Conservation (phyloP, 2,113 vertebrate species). For the Atractosteus spatula region DNA sequence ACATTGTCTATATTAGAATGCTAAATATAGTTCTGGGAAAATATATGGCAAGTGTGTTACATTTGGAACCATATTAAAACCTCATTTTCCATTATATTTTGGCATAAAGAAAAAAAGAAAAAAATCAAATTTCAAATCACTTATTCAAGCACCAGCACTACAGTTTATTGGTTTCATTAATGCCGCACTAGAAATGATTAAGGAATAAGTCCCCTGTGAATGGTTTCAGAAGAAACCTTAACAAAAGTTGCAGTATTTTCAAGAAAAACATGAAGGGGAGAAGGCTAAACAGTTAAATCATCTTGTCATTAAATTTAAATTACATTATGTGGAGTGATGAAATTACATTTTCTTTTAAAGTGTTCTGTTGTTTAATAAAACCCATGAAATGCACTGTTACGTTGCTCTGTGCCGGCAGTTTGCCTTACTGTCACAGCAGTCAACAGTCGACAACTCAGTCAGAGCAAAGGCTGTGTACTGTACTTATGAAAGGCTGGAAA, state of each 20-base stretch:
- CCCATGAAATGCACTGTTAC: too few relatives aligned
- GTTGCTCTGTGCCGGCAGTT: too few relatives aligned
- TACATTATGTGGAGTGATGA: too few relatives aligned
- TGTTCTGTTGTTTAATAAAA: too few relatives aligned
- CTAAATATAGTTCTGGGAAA: slow-evolving; percentile 1
- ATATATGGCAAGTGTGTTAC: slow-evolving; percentile 14
- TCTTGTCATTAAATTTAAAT: too few relatives aligned
- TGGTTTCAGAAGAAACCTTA: slow-evolving; percentile 47
- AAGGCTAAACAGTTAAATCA: too few relatives aligned
- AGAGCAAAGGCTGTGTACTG: too few relatives aligned
- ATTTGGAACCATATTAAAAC: slow-evolving; percentile 11
- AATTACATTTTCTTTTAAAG: too few relatives aligned
- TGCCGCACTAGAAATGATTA: slow-evolving; percentile 60
- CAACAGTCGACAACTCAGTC: too few relatives aligned
- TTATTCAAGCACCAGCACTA: slow-evolving; percentile 52
- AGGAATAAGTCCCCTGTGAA: slow-evolving; percentile 49
- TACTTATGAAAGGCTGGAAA: too few relatives aligned
- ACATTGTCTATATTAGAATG: background rate
- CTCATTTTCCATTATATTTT: slow-evolving; percentile 13
- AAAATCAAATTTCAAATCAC: slow-evolving; percentile 30
- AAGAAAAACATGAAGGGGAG: too few relatives aligned
- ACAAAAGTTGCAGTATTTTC: slow-evolving; percentile 36
- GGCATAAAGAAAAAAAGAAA: slow-evolving; percentile 3
- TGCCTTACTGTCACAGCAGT: too few relatives aligned
- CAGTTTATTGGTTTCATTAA: slow-evolving; percentile 47